Evolutionary conservation across 2,797 vertebrate genomes (phyloP), one percentile per base, ranked within the genome.

Genomic region (Cyprinella venusta): DNA sequence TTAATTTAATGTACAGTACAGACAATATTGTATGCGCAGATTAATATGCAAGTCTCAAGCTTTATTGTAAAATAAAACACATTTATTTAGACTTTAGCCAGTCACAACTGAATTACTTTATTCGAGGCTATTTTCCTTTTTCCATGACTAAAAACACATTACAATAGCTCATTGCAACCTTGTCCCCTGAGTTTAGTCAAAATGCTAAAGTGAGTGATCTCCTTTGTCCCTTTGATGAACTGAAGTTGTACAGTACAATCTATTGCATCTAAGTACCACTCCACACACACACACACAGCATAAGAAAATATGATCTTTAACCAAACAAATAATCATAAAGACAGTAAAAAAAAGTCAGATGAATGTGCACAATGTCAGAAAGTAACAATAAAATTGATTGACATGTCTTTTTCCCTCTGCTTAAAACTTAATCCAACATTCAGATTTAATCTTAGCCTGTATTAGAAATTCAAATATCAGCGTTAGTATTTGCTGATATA

Each of bases 171-270:
- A 75, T 75, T 19, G 42, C 24, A 65, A 75, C 61, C 80, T 8
- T 26, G 15, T 67, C 70, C 61, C 80, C 33, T 74, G 80, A 82
- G 80, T 75, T 82, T 26, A 75, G 59, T 42, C 71, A 26, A 48
- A 48, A 30, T 38, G 13, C 42, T 12, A 38, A 50, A n/a, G 30
- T 12, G 30, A 54, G 26, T 19, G 30, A 54, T 30, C 48, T 74
- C 12, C 15, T 26, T 63, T 50, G 4, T 67, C 48, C 26, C 40
- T 38, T 36, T n/a, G 8, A n/a, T 56, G 6, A 74, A 38, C 50
- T 8, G 13, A 40, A 24, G 19, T 36, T 72, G 68, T 71, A 61
- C 67, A 71, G 24, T 48, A 65, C 26, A 42, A n/a, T 48, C 2
- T n/a, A 71, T 19, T 68, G 42, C 48, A 52, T 26, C 21, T 42